Conservation (phyloP, 2,888 invertebrate genomes). For the Nomada ferruginata region DNA sequence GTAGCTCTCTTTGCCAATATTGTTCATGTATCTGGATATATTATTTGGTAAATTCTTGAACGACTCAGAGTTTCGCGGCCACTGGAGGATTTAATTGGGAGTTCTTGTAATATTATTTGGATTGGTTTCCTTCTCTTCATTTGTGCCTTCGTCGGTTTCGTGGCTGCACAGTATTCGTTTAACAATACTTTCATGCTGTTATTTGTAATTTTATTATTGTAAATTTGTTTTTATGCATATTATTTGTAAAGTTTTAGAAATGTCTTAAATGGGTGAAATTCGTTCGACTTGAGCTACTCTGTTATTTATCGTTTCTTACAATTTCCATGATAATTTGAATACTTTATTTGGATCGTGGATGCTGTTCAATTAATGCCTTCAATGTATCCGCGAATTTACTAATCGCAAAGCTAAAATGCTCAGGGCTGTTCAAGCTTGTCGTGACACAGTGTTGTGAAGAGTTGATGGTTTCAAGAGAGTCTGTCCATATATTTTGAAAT, state of each 20-base stretch:
- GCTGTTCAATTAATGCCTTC: background rate
- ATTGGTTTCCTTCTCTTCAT: background rate
- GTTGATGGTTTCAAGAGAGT: slow-evolving; percentile 4
- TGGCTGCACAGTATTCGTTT: no score
- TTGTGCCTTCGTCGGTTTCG: no score
- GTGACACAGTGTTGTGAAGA: slow-evolving; percentile 65
- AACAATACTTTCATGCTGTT: no score
- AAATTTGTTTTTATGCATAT: no score
- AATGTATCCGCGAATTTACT: slow-evolving; percentile 11
- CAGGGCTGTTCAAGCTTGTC: slow-evolving; percentile 78
- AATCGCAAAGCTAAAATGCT: slow-evolving; percentile 52
- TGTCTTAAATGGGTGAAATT: no score
- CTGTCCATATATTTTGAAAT: background rate
- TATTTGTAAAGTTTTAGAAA: no score
- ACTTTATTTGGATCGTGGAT: background rate
- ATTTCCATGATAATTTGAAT: background rate
- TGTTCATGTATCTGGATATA: slow-evolving; percentile 31
- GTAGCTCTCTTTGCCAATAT: slow-evolving; percentile 55
- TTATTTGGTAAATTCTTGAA: slow-evolving; percentile 14
- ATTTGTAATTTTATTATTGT: no score
- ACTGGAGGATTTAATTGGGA: no score
- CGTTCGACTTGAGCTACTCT: no score
- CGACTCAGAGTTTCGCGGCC: background rate
- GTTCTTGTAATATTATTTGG: background rate
- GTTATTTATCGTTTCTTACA: background rate